Conservation (phyloP, 2,888 invertebrate genomes). For the Amblyjoppa proteus region DNA sequence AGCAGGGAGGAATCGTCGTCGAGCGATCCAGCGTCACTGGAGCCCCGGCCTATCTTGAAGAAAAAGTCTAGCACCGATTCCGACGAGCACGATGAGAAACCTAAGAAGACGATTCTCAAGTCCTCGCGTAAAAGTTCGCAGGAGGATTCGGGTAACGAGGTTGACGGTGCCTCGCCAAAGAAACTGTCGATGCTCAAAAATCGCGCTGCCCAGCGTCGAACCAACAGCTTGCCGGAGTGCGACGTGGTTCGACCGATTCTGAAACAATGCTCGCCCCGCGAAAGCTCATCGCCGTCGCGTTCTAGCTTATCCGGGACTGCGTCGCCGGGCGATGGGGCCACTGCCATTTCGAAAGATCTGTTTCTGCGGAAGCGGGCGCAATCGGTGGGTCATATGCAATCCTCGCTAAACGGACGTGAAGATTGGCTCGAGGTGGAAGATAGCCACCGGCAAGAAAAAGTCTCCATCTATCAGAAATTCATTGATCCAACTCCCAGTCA, state of each 20-base stretch:
- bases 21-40: slow-evolving; percentile 78
- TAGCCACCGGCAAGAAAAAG: slow-evolving; percentile 43
- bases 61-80: slow-evolving; percentile 93
- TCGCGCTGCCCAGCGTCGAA: slow-evolving; percentile 86
- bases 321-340: slow-evolving; percentile 84
- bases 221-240: slow-evolving; percentile 86
- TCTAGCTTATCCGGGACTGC: slow-evolving; percentile 88
- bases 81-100: slow-evolving; percentile 90
- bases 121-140: slow-evolving; percentile 89
- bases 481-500: slow-evolving; percentile 60
- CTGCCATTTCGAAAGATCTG: slow-evolving; percentile 85
- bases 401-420: slow-evolving; percentile 66
- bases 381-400: slow-evolving; percentile 80
- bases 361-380: slow-evolving; percentile 81
- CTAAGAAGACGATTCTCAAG: slow-evolving; percentile 92
- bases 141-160: slow-evolving; percentile 87
- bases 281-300: slow-evolving; percentile 88
- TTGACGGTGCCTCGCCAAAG: slow-evolving; percentile 87
- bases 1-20: slow-evolving; percentile 88
- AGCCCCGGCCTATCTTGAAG: slow-evolving; percentile 91
- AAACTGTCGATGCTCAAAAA: slow-evolving; percentile 87
- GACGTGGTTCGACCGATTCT: slow-evolving; percentile 88
- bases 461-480: slow-evolving; percentile 24
- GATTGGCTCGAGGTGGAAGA: slow-evolving; percentile 56
- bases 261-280: slow-evolving; percentile 87